A percentile compares a stretch with the other conserved stretches of the same genome.
phyloP scores from a whole-genome alignment of 30 jellyfish, hydroid and myxozoan species.

The Cassiopea xamachana region DNA sequence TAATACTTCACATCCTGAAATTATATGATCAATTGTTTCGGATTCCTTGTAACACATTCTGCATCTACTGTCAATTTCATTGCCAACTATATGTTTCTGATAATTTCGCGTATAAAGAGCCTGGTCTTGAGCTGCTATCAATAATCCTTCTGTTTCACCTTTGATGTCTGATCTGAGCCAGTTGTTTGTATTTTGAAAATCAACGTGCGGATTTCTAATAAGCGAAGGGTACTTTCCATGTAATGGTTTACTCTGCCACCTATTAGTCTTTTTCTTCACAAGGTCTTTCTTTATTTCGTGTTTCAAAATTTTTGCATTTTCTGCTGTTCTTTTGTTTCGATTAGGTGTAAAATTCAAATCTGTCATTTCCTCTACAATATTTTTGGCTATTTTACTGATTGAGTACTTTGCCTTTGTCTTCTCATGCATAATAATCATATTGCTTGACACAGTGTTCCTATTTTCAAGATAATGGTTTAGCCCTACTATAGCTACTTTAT shows the following conservation, averaged over 20 bases:
- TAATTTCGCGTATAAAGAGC: neutral
- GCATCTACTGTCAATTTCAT: neutral
- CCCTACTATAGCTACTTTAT: neutral
- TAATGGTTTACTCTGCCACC: neutral
- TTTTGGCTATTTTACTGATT: too few species aligned
- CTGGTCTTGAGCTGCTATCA: neutral
- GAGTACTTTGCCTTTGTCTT: too few species aligned
- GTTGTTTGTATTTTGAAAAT: neutral
- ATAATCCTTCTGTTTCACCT: neutral
- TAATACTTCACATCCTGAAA: neutral
- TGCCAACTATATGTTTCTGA: neutral
- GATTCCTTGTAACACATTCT: neutral
- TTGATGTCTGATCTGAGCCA: neutral
- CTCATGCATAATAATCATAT: too few species aligned
- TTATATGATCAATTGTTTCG: neutral
- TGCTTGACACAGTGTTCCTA: neutral
- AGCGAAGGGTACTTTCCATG: neutral
- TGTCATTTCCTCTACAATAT: too few species aligned
- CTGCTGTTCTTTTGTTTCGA: too few species aligned
- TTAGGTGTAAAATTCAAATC: too few species aligned
- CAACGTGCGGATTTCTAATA: neutral
- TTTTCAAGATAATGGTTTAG: neutral
- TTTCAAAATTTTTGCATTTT: neutral
- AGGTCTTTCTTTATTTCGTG: neutral
- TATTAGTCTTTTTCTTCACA: neutral